Conservation (phyloP, 2,888 invertebrate genomes). For the Nomada fabriciana region DNA sequence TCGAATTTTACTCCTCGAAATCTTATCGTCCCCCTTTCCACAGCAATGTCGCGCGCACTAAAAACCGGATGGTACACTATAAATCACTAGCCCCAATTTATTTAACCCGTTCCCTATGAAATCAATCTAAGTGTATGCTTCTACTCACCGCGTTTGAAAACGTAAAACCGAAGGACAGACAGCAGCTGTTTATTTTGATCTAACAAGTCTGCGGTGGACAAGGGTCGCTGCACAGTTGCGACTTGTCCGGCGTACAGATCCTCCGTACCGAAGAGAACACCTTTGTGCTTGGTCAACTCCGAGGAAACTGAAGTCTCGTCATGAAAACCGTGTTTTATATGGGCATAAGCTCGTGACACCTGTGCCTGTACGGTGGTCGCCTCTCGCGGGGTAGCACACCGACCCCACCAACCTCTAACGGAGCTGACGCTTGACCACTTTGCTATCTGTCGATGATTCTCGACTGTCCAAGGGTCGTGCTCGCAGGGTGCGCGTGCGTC, state of each 20-base stretch:
- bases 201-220: background rate
- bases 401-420: slow-evolving; percentile 29
- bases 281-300: slow-evolving; percentile 45
- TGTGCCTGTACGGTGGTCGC: slow-evolving; percentile 41
- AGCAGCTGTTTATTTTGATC: background rate
- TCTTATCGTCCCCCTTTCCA: too few species aligned
- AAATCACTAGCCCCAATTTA: too few species aligned
- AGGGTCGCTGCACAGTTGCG: background rate
- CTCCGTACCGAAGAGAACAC: slow-evolving; percentile 12
- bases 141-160: slow-evolving; percentile 29
- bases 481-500: background rate
- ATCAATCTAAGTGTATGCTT: background rate
- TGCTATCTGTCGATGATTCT: slow-evolving; percentile 41
- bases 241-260: background rate
- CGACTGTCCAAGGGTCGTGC: slow-evolving; percentile 58
- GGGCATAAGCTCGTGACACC: slow-evolving; percentile 65
- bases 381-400: slow-evolving; percentile 30
- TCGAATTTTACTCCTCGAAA: too few species aligned
- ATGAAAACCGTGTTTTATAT: slow-evolving; percentile 72
- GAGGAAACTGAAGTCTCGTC: slow-evolving; percentile 69
- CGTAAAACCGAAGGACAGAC: background rate
- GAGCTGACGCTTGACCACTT: background rate
- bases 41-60: too few species aligned
- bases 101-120: too few species aligned
- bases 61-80: too few species aligned